A percentile compares a stretch with the other conserved stretches of the same genome.
Evolutionary conservation across 2,888 invertebrate species (phyloP).

Genomic region (Priocnemis perturbator): DNA sequence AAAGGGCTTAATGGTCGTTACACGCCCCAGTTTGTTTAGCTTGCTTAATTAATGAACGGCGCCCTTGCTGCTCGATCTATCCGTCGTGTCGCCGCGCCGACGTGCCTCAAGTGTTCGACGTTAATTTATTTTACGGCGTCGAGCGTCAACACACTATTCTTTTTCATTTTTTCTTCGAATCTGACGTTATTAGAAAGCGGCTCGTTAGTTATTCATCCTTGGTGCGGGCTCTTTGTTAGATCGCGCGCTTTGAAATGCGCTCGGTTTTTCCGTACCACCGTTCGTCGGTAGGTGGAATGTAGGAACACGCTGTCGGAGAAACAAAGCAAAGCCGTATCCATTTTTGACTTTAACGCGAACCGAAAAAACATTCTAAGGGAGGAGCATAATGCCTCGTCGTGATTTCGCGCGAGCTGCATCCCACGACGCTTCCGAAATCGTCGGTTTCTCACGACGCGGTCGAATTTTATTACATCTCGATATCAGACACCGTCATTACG

Average conservation of each 20-base stretch:
- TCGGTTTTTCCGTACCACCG: neutral
- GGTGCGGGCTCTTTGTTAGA: too few species aligned
- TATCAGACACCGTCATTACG: constrained; percentile 19
- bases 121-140: neutral
- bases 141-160: too few species aligned
- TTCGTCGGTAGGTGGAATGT: neutral
- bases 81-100: neutral
- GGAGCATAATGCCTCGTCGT: too few species aligned
- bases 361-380: too few species aligned
- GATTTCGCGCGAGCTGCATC: too few species aligned
- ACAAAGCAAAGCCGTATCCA: too few species aligned
- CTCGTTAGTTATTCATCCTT: too few species aligned
- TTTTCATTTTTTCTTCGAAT: neutral
- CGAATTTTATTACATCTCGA: constrained; percentile 19
- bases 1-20: constrained; percentile 15
- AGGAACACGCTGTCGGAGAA: neutral
- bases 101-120: neutral
- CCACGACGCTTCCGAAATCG: constrained; percentile 13
- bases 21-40: constrained; percentile 11
- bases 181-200: too few species aligned
- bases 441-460: constrained; percentile 1
- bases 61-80: constrained; percentile 34
- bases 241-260: neutral
- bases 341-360: too few species aligned
- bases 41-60: constrained; percentile 41